Percentiles rank a stretch among this genome's conserved stretches.
These are phyloP conservation scores for Actinopyga echinites DNA, from an alignment of 53 echinoderm and acorn worm genomes.

Conservation along the genomic window DNA sequence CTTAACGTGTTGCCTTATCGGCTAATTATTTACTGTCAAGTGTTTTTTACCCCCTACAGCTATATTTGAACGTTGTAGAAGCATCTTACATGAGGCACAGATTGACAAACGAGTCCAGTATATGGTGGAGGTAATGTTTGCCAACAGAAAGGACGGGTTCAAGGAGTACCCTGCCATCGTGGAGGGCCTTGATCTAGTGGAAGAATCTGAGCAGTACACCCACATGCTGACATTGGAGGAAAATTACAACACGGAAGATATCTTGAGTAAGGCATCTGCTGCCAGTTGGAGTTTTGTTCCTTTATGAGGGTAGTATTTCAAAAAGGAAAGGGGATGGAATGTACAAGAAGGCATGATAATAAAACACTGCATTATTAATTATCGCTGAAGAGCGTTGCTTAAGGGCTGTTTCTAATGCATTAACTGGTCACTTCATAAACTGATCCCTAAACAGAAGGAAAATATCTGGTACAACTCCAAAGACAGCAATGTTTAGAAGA, in stretches of 20 bases:
- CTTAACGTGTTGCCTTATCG: background rate
- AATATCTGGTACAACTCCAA: too few relatives aligned
- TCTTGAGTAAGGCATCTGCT: slow-evolving; percentile 71
- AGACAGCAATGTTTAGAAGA: too few relatives aligned
- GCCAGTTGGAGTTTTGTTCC: background rate
- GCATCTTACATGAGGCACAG: slow-evolving; percentile 86
- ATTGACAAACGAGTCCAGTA: slow-evolving; percentile 97
- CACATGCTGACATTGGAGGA: slow-evolving; percentile 93
- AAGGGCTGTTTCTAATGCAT: too few relatives aligned
- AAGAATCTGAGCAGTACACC: slow-evolving; percentile 93
- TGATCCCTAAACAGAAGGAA: too few relatives aligned
- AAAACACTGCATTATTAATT: too few relatives aligned
- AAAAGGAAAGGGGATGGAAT: too few relatives aligned
- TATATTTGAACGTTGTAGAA: slow-evolving; percentile 89
- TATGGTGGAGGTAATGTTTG: slow-evolving; percentile 98
- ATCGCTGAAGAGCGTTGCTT: too few relatives aligned
- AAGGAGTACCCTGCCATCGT: slow-evolving; percentile 72
- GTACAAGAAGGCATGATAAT: too few relatives aligned
- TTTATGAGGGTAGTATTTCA: background rate
- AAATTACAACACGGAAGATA: slow-evolving; percentile 72
- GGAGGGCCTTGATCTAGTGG: slow-evolving; percentile 83
- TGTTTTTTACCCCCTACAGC: slow-evolving; percentile 51
- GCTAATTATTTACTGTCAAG: background rate
- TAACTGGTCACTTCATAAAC: too few relatives aligned
- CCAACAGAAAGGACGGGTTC: slow-evolving; percentile 93